These are phyloP conservation scores for Cydia strobilella DNA, from an alignment of 1,140 invertebrate genomes.

Conservation along the genomic window DNA sequence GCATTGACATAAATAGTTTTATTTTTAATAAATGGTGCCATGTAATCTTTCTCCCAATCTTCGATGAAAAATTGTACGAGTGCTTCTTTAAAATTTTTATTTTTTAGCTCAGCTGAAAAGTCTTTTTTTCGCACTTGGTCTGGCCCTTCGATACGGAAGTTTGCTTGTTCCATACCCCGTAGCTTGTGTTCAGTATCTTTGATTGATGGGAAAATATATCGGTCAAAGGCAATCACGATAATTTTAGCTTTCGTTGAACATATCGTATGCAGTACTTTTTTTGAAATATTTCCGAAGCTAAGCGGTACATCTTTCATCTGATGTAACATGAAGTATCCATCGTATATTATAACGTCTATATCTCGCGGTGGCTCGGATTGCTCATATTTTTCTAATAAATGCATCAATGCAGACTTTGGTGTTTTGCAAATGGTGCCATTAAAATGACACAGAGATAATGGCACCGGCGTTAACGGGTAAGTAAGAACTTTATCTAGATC, in stretches of 20 bases:
- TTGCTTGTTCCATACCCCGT: constrained; percentile 39
- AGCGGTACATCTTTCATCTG: constrained; percentile 44
- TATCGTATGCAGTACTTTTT: constrained; percentile 42
- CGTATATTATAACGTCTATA: constrained; percentile 47
- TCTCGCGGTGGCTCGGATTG: constrained; percentile 36
- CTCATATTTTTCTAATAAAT: constrained; percentile 33
- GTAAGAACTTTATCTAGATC: constrained; percentile 44
- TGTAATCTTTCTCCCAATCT: constrained; percentile 45
- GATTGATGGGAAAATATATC: constrained; percentile 43
- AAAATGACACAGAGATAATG: constrained; percentile 49
- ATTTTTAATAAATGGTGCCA: constrained; percentile 41
- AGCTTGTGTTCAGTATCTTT: constrained; percentile 50
- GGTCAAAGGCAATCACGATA: constrained; percentile 42
- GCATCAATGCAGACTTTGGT: constrained; percentile 39
- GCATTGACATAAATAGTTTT: constrained; percentile 38
- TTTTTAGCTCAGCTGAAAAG: constrained; percentile 51
- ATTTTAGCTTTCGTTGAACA: constrained; percentile 38
- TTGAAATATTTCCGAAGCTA: constrained; percentile 48
- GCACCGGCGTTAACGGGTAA: constrained; percentile 45
- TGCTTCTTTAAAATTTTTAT: constrained; percentile 56
- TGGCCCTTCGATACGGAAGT: constrained; percentile 49
- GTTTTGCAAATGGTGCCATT: constrained; percentile 43
- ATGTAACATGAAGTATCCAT: constrained; percentile 51
- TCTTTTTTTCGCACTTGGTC: constrained; percentile 44
- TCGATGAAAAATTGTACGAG: constrained; percentile 55